Evolutionary conservation across 2,113 vertebrate species (phyloP), one percentile per base, ranked within the genome.

Genomic region (Dissostichus mawsoni): DNA sequence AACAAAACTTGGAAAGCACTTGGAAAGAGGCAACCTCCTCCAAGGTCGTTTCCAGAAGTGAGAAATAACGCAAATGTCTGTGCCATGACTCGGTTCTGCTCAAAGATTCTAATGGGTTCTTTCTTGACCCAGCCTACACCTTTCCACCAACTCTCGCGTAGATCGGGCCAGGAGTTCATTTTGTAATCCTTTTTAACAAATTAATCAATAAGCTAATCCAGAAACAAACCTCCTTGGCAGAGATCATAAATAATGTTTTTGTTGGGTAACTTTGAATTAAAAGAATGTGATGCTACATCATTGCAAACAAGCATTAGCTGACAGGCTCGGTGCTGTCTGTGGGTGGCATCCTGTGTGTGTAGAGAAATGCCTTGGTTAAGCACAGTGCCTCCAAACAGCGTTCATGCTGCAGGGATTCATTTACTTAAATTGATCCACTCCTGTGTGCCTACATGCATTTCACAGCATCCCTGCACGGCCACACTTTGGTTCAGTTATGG

Each of bases 351-450:
- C 69, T 63, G 67, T 74, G 72, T 75, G 55, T 69, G 75, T 69
- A 53, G 68, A 84, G 82, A 80, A 90, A 83, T 83, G 75, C 79
- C 81, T 82, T 62, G 53, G 86, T 85, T 87, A 65, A 90, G 76
- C 84, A 33, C 78, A 41, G 87, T 23, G 73, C 59, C 75, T 74
- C 58, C 81, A 62, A 74, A 80, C 83, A 66, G 68, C 52, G 29
- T 29, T 75, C 70, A 67, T 75, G 81, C 91, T 90, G 81, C 87
- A 86, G 84, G 87, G 89, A 90, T 86, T 86, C 83, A 82, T 84
- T 89, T 87, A 81, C 68, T 79, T 56, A 67, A 89, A 92, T 80
- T 77, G 89, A 89, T 91, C 76, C 80, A 53, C 82, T 84, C 80
- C 87, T 86, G 86, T 87, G 82, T 84, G 81, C 69, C 82, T 29